Evolutionary conservation across 2,888 invertebrate species (phyloP).

Genomic region (Neria commutata): DNA sequence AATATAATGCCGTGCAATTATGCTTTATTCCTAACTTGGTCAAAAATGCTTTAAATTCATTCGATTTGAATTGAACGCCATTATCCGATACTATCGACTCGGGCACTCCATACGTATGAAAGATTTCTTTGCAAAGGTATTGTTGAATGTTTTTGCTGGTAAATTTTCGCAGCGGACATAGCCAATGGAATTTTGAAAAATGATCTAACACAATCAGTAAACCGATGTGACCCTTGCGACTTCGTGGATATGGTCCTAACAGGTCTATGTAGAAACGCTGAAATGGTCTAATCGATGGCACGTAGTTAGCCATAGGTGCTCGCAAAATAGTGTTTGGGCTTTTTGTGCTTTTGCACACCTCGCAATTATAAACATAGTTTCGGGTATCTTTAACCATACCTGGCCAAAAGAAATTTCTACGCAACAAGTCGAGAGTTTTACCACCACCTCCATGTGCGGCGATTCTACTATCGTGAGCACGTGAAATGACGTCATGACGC

Average conservation of each 20-base stretch:
- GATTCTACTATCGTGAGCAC: not conserved
- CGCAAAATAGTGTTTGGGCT: not conserved
- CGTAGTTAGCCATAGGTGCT: slow-evolving; percentile 5
- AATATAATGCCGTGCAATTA: slow-evolving; percentile 35
- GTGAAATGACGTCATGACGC: not conserved
- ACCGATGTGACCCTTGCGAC: slow-evolving; percentile 1
- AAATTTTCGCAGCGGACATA: slow-evolving; percentile 9
- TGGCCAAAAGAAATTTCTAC: slow-evolving; percentile 16
- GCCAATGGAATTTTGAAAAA: slow-evolving; percentile 9
- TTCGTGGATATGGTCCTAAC: slow-evolving; percentile 15
- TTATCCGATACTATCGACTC: slow-evolving; percentile 36
- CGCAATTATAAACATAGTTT: slow-evolving; percentile 1
- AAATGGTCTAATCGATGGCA: slow-evolving; percentile 1
- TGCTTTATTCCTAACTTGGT: slow-evolving; percentile 21
- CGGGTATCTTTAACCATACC: not conserved
- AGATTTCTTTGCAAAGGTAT: slow-evolving; percentile 23
- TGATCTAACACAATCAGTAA: slow-evolving; percentile 11
- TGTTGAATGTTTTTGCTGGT: not conserved
- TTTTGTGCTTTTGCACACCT: slow-evolving; percentile 4
- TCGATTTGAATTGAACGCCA: slow-evolving; percentile 34
- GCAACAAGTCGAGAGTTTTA: slow-evolving; percentile 1
- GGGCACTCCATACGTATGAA: slow-evolving; percentile 37
- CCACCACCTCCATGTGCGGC: not conserved
- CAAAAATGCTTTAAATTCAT: slow-evolving; percentile 19
- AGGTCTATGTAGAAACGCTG: slow-evolving; percentile 15